Evolutionary conservation across 2,797 vertebrate species (phyloP).

Genomic region (Sciurus carolinensis): DNA sequence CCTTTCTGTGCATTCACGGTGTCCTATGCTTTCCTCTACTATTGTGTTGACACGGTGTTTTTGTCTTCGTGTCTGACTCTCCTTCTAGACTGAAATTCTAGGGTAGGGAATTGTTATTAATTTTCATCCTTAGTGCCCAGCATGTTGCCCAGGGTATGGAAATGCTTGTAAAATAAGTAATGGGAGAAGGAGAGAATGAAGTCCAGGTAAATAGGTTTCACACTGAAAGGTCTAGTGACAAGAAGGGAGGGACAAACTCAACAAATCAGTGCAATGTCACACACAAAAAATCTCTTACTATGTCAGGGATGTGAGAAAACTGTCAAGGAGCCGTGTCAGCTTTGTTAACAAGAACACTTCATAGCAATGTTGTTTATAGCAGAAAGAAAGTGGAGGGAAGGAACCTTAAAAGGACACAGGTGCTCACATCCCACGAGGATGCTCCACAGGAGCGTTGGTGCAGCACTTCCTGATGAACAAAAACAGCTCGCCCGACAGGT

Average conservation of each 20-base stretch:
- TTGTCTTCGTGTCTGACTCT: neutral
- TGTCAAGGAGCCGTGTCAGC: neutral
- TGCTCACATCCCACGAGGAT: neutral
- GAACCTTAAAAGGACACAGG: neutral
- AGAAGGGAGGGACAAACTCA: neutral
- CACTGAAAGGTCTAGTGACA: neutral
- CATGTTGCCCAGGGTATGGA: neutral
- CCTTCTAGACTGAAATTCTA: neutral
- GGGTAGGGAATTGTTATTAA: neutral
- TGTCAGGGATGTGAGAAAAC: neutral
- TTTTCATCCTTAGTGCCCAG: neutral
- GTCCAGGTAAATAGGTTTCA: conserved; percentile 18
- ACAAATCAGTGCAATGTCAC: neutral
- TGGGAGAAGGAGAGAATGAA: neutral
- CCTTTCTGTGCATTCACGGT: neutral
- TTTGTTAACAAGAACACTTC: neutral
- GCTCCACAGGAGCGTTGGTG: neutral
- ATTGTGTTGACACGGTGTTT: neutral
- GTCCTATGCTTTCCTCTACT: neutral
- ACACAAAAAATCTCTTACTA: neutral
- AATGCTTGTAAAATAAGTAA: conserved; percentile 32
- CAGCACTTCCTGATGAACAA: neutral
- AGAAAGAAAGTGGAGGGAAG: neutral
- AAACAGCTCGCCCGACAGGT: neutral
- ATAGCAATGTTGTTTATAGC: neutral